These are phyloP conservation scores for Drosophila ambigua DNA, from an alignment of 1,140 invertebrate genomes.

Conservation along the genomic window DNA sequence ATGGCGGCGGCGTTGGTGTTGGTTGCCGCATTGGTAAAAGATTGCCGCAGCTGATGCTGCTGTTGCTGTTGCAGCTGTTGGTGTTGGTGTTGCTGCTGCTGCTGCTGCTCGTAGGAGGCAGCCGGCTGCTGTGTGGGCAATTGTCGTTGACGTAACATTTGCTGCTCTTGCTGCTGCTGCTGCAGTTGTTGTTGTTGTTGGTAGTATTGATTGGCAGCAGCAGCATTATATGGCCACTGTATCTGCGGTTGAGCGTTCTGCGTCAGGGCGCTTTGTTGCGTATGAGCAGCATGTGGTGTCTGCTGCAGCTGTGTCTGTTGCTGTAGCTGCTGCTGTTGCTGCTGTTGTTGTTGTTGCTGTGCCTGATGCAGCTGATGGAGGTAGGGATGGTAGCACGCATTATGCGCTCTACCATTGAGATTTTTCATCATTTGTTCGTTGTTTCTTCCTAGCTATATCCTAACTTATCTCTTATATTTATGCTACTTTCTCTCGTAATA, in stretches of 20 bases:
- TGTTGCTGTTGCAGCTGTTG: slow-evolving; percentile 18
- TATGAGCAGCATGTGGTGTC: slow-evolving; percentile 22
- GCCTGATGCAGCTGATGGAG: slow-evolving; percentile 65
- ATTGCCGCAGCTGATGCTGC: background rate
- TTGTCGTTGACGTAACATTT: slow-evolving; percentile 59
- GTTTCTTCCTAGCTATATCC: slow-evolving; percentile 7
- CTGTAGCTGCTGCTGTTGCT: slow-evolving; percentile 44
- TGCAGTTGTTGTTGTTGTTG: slow-evolving; percentile 48
- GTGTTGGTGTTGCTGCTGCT: slow-evolving; percentile 43
- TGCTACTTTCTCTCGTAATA: slow-evolving; percentile 24
- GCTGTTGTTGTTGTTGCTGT: slow-evolving; percentile 51
- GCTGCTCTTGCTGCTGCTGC: slow-evolving; percentile 48
- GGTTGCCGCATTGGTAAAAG: background rate
- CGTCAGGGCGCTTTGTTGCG: too few relatives aligned
- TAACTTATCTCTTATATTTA: slow-evolving; percentile 47
- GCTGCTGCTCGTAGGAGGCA: slow-evolving; percentile 28
- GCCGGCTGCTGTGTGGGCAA: slow-evolving; percentile 36
- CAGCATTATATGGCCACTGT: slow-evolving; percentile 27
- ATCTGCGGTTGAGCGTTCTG: slow-evolving; percentile 27
- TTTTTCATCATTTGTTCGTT: slow-evolving; percentile 73
- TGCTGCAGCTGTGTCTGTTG: slow-evolving; percentile 49
- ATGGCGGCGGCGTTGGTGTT: slow-evolving; percentile 62
- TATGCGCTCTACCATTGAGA: slow-evolving; percentile 75
- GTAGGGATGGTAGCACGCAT: slow-evolving; percentile 74
- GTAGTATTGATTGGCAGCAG: slow-evolving; percentile 39